These are phyloP conservation scores for Aphidius gifuensis DNA, from an alignment of 1,140 invertebrate species.

Conservation along the genomic window DNA sequence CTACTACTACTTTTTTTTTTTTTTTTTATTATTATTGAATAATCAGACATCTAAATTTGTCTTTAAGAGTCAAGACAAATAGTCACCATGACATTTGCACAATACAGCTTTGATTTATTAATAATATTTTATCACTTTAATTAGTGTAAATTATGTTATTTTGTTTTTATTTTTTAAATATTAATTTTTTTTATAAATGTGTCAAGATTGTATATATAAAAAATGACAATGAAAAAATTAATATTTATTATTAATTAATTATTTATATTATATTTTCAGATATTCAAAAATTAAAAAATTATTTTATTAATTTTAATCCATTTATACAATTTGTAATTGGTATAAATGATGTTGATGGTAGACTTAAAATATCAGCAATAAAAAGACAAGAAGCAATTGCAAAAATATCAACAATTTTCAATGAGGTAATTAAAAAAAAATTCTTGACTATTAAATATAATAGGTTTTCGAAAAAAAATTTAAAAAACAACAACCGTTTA, in stretches of 20 bases:
- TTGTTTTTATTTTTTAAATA: constrained; percentile 29
- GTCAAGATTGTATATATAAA: constrained; percentile 10
- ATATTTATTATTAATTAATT: constrained; percentile 7
- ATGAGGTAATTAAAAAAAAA: constrained; percentile 36
- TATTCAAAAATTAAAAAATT: constrained; percentile 36
- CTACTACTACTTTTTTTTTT: too few species aligned
- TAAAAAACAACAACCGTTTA: not conserved
- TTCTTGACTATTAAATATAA: not conserved
- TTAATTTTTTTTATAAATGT: not conserved
- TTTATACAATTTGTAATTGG: constrained; percentile 42
- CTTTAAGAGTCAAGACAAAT: too few species aligned
- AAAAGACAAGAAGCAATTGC: constrained; percentile 34
- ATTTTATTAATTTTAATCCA: constrained; percentile 40
- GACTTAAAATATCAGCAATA: constrained; percentile 35
- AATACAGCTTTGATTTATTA: constrained; percentile 9
- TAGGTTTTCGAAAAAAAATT: not conserved
- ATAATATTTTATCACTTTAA: too few species aligned
- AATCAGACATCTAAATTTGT: too few species aligned
- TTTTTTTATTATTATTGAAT: too few species aligned
- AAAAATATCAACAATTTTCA: constrained; percentile 34
- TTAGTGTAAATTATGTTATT: not conserved
- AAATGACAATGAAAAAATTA: not conserved
- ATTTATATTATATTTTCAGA: constrained; percentile 34
- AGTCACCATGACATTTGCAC: not conserved
- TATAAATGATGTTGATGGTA: constrained; percentile 35